A percentile compares a stretch with the other conserved stretches of the same genome.
These are phyloP conservation scores for Coptodon rendalli DNA, from an alignment of 2,113 vertebrate species.

Conservation along the genomic window DNA sequence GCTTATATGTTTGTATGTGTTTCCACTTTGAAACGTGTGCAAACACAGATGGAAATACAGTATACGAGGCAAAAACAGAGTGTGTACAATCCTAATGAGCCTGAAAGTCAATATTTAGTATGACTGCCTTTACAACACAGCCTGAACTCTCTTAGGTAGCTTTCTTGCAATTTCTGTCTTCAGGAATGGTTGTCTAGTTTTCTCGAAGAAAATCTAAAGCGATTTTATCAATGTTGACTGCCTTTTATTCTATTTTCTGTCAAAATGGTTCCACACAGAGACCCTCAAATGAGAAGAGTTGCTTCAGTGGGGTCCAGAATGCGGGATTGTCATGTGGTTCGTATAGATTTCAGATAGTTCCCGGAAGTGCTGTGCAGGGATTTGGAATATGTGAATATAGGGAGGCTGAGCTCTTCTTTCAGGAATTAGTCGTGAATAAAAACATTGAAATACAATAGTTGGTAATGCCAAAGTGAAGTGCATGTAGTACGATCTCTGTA, in stretches of 20 bases:
- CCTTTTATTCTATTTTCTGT: not conserved
- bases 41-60: not conserved
- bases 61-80: not conserved
- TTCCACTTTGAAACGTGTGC: not conserved
- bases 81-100: not conserved
- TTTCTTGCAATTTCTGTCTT: not conserved
- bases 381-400: not conserved
- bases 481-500: not conserved
- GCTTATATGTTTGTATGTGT: not conserved
- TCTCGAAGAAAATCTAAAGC: not conserved
- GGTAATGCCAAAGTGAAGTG: not conserved
- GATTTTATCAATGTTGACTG: rapidly evolving
- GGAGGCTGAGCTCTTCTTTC: not conserved
- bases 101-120: not conserved
- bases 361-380: not conserved
- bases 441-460: not conserved
- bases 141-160: not conserved
- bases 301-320: not conserved
- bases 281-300: not conserved
- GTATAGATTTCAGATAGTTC: not conserved
- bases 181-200: not conserved
- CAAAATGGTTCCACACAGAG: not conserved
- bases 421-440: not conserved
- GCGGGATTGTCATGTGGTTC: not conserved
- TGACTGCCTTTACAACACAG: not conserved